These are phyloP conservation scores for Erpetoichthys calabaricus DNA, from an alignment of 2,797 vertebrate species.

Conservation along the genomic window DNA sequence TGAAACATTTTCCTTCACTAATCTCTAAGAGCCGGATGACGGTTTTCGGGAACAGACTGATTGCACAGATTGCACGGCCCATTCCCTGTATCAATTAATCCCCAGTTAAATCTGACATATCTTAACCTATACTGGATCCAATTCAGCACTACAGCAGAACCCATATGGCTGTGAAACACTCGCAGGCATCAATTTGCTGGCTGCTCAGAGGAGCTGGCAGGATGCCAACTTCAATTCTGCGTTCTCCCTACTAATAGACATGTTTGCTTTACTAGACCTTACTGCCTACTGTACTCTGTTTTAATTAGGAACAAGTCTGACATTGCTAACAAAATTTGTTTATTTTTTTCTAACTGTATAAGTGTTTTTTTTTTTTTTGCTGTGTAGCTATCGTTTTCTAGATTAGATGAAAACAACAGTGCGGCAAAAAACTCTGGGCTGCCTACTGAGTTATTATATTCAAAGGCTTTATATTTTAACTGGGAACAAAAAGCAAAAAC, in stretches of 20 bases:
- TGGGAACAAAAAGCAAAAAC: neutral
- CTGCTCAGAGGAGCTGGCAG: slow-evolving; percentile 55
- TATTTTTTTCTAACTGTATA: neutral
- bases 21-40: slow-evolving; percentile 6
- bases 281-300: slow-evolving; percentile 29
- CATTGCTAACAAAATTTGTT: slow-evolving; percentile 18
- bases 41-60: slow-evolving; percentile 26
- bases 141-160: slow-evolving; percentile 71
- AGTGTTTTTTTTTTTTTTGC: too few species aligned
- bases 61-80: slow-evolving; percentile 40
- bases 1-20: neutral
- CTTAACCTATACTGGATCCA: slow-evolving; percentile 73
- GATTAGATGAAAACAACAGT: too few species aligned
- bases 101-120: slow-evolving; percentile 77
- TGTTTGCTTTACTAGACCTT: slow-evolving; percentile 70
- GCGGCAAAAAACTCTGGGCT: too few species aligned
- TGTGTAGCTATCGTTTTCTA: too few species aligned
- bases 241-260: slow-evolving; percentile 69
- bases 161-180: slow-evolving; percentile 71
- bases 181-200: slow-evolving; percentile 56
- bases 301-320: slow-evolving; percentile 19
- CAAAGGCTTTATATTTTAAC: neutral
- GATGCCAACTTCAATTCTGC: slow-evolving; percentile 55
- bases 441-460: too few species aligned
- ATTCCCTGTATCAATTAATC: slow-evolving; percentile 81